Base-by-base conservation (phyloP, 2,797 vertebrate species). In the Zonotrichia albicollis region DNA sequence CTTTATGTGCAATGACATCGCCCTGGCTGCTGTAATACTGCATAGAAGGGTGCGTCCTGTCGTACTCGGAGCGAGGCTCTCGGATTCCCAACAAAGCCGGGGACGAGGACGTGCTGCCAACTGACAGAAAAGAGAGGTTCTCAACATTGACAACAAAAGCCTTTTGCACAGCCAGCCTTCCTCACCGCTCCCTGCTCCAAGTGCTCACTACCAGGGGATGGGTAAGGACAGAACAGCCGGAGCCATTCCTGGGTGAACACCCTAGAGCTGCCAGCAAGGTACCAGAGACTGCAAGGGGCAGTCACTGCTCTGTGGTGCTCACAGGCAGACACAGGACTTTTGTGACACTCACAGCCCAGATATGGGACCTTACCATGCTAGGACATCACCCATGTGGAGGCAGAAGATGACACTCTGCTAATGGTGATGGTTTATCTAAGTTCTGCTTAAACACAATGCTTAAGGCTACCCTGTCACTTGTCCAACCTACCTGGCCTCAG, bases 1-100 rank as follows among this genome's bases (percentile, higher is more conserved):
- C 98, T 98, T 99, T 99, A 85, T 99, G 98, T 62, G 98, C 94
- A 93, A 97, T 98, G 98, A 98, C 97, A 91, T 99, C 99, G 65
- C 98, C 99, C 97, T 99, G 99, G 98, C 98, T 98, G 96, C 98
- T 99, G 97, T 99, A 99, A 98, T 99, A 99, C 98, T 99, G 99
- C 99, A 99, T 98, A 99, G 99, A 98, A 94, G 98, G 98, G 96
- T 98, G 99, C 16, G 98, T 98, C 97, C 98, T 98, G 95, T 99
- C 99, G 51, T 99, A 99, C 74, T 99, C 98, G 76, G 98, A 98
- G 96, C 98, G 98, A 96, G 98, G 98, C 91, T 99, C 99, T 97
- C 99, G 98, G 96, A 99, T 98, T 96, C 99, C 99, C 98, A 99
- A 96, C 96, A 99, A 96, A 70, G 99, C 99, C 87, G 99, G 99